Conservation (phyloP, 2,113 vertebrate species). For the Nothoprocta pentlandii region DNA sequence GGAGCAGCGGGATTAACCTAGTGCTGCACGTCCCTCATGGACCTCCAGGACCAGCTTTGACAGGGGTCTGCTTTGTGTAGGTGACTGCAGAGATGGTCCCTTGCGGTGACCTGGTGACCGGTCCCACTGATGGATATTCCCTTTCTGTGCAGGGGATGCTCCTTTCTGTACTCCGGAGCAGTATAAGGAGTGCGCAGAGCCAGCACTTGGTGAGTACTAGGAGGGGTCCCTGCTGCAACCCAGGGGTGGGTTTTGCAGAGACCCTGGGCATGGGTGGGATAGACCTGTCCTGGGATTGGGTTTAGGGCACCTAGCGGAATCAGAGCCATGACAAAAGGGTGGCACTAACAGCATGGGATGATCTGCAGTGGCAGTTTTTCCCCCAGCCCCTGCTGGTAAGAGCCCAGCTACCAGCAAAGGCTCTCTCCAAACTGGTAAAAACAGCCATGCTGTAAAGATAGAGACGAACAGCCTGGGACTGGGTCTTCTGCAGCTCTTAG, state of each 20-base stretch:
- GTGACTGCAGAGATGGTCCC: fast-evolving
- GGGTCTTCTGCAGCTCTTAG: background rate
- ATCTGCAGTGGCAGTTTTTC: background rate
- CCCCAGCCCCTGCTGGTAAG: fast-evolving
- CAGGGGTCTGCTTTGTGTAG: background rate
- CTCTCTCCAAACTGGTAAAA: too few relatives aligned
- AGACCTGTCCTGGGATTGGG: background rate
- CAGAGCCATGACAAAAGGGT: background rate
- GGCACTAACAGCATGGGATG: background rate
- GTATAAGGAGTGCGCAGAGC: constrained; percentile 98
- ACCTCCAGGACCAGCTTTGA: background rate
- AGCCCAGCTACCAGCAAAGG: background rate
- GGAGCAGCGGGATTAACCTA: too few relatives aligned
- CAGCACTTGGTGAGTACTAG: constrained; percentile 90
- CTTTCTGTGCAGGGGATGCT: constrained; percentile 86
- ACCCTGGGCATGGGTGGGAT: background rate
- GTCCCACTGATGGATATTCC: background rate
- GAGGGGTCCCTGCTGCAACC: background rate
- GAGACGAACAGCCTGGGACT: background rate
- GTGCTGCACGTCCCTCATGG: too few relatives aligned
- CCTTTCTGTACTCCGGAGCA: constrained; percentile 98
- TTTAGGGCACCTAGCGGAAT: background rate
- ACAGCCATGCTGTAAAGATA: background rate
- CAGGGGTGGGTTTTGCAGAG: background rate
- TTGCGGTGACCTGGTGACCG: background rate